Evolutionary conservation across 1,140 invertebrate species (phyloP).

Genomic region (Aphidius gifuensis): DNA sequence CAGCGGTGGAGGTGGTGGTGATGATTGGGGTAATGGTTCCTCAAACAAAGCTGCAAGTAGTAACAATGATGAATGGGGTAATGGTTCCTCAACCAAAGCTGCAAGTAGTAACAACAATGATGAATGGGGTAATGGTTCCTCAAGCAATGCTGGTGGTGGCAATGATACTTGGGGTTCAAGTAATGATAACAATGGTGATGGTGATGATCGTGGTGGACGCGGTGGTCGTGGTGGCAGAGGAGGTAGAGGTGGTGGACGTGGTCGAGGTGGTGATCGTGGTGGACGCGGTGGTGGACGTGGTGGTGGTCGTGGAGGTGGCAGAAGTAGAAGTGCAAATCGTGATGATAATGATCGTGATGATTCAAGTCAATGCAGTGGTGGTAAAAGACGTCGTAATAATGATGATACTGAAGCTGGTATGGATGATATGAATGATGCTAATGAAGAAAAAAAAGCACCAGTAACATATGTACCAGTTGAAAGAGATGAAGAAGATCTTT

Average conservation of each 20-base stretch:
- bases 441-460: constrained; percentile 39
- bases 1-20: constrained; percentile 37
- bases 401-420: constrained; percentile 24
- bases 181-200: constrained; percentile 22
- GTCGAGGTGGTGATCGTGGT: constrained; percentile 21
- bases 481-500: constrained; percentile 70
- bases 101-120: constrained; percentile 22
- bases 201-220: constrained; percentile 1
- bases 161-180: constrained; percentile 21
- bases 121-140: constrained; percentile 13
- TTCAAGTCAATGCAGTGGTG: constrained; percentile 14
- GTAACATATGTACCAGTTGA: constrained; percentile 79
- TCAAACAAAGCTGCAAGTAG: constrained; percentile 1
- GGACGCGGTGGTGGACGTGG: constrained; percentile 24
- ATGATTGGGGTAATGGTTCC: background rate
- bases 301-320: constrained; percentile 12
- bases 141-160: background rate
- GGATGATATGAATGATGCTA: constrained; percentile 21
- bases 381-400: constrained; percentile 9
- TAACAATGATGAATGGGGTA: constrained; percentile 26
- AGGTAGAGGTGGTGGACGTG: constrained; percentile 3
- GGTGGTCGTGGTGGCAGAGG: constrained; percentile 24
- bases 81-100: background rate
- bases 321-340: constrained; percentile 14
- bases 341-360: constrained; percentile 24